These are phyloP conservation scores for Platalea minor DNA, from an alignment of 2,797 vertebrate genomes.

Conservation along the genomic window DNA sequence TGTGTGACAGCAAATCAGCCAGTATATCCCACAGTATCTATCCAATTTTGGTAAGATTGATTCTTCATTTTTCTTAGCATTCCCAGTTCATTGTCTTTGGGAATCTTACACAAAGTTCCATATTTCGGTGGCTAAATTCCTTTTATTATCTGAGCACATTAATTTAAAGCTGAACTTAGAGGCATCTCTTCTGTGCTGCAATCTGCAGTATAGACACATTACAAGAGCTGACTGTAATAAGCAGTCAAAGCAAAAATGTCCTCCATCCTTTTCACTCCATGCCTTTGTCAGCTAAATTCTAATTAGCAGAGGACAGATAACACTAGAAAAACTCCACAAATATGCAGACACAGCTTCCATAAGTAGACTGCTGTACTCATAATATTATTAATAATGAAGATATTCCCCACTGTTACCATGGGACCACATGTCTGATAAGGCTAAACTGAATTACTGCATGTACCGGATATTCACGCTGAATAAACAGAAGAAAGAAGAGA, in stretches of 20 bases:
- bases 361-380: conserved; percentile 8
- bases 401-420: conserved; percentile 36
- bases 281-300: conserved; percentile 60
- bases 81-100: neutral
- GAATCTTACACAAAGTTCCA: neutral
- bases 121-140: neutral
- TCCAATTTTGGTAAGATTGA: neutral
- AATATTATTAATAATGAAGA: conserved; percentile 70
- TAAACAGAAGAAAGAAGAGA: conserved; percentile 64
- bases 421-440: conserved; percentile 62
- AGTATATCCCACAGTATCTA: neutral
- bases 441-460: conserved; percentile 37
- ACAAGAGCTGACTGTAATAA: neutral
- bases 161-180: neutral
- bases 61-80: neutral
- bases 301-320: conserved; percentile 68
- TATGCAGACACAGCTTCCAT: conserved; percentile 32
- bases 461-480: conserved; percentile 44
- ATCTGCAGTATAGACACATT: neutral
- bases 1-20: neutral
- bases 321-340: conserved; percentile 50
- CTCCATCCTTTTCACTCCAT: conserved; percentile 1
- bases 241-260: neutral
- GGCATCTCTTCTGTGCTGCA: neutral
- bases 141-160: neutral